A percentile compares a stretch with the other conserved stretches of the same genome.
Evolutionary conservation across 2,888 invertebrate genomes (phyloP).

Genomic region (Heliconius ismenius): DNA sequence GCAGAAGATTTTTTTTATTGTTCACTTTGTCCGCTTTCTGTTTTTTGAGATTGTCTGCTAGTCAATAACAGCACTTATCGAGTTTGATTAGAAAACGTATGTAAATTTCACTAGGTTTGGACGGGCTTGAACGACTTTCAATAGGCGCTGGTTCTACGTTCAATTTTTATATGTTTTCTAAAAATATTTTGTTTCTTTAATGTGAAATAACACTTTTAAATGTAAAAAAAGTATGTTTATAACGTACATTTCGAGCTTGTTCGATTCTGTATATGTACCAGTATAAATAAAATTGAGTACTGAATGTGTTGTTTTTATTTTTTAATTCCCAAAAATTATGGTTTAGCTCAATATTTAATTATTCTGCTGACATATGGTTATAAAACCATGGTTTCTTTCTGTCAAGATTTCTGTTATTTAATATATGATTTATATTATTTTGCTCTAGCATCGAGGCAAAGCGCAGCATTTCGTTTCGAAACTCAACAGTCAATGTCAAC

Average conservation of each 20-base stretch:
- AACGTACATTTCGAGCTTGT: background rate
- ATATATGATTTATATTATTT: too few relatives aligned
- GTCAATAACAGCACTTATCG: constrained; percentile 14
- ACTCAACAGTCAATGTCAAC: too few relatives aligned
- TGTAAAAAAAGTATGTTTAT: background rate
- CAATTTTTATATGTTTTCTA: background rate
- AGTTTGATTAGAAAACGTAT: background rate
- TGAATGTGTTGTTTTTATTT: background rate
- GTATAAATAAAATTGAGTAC: constrained; percentile 1
- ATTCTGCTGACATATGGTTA: too few relatives aligned
- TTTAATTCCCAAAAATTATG: background rate
- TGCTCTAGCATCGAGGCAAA: too few relatives aligned
- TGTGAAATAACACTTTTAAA: background rate
- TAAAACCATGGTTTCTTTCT: too few relatives aligned
- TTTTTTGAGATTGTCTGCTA: constrained; percentile 7
- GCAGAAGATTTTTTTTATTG: background rate
- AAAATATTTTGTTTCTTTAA: background rate
- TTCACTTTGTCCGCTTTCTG: background rate
- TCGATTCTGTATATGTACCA: background rate
- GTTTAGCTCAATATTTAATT: background rate
- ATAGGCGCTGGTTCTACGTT: background rate
- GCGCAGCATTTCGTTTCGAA: too few relatives aligned
- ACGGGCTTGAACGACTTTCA: background rate
- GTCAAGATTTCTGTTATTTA: too few relatives aligned
- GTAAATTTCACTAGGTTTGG: background rate